These are phyloP conservation scores for Drosophila nr. fundita DNA, from an alignment of 2,888 invertebrate species.

Conservation along the genomic window DNA sequence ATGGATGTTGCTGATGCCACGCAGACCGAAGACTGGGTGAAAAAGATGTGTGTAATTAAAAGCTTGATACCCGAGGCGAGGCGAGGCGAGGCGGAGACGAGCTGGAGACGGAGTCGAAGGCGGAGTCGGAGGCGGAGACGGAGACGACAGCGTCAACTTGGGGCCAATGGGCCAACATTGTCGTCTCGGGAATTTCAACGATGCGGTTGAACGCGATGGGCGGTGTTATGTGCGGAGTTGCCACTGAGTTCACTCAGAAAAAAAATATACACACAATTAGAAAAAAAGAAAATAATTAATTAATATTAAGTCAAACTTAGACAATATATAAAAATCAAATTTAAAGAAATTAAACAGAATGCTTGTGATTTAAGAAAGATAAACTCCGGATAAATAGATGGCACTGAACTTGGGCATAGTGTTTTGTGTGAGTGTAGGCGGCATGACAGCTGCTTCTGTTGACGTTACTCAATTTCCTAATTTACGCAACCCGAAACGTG, in stretches of 20 bases:
- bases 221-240: constrained; percentile 9
- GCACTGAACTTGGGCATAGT: background rate
- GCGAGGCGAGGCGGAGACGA: constrained; percentile 24
- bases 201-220: background rate
- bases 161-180: constrained; percentile 58
- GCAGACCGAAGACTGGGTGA: constrained; percentile 2
- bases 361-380: background rate
- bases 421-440: background rate
- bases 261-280: background rate
- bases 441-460: background rate
- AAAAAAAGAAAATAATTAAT: background rate
- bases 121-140: constrained; percentile 16
- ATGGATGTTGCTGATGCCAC: background rate
- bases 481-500: constrained; percentile 75
- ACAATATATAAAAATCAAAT: background rate
- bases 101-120: background rate
- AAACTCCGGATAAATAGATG: background rate
- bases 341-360: background rate
- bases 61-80: constrained; percentile 53
- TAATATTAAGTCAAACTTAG: background rate
- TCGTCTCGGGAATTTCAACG: constrained; percentile 53
- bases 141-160: constrained; percentile 37
- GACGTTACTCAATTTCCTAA: constrained; percentile 75
- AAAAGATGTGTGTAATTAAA: constrained; percentile 70
- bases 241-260: constrained; percentile 1